Evolutionary conservation across 2,888 invertebrate genomes (phyloP).

Genomic region (Drepanosiphum platanoidis): DNA sequence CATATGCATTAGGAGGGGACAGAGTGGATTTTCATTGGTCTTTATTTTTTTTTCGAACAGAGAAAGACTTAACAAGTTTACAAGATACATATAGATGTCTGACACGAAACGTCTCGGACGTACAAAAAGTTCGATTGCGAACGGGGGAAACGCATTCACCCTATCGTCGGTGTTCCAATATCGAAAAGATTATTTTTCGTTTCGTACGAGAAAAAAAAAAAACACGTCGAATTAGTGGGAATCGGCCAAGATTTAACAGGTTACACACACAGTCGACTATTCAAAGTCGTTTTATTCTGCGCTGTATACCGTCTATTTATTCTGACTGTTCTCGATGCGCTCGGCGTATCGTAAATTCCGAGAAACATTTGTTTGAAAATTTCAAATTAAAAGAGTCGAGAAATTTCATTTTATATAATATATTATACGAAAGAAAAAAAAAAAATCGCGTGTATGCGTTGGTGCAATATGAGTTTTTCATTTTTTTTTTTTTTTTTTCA

Average conservation of each 20-base stretch:
- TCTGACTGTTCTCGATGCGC: neutral
- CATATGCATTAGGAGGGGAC: neutral
- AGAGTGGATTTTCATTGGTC: conserved; percentile 20
- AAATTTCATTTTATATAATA: no score
- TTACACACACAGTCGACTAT: neutral
- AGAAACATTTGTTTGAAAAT: no score
- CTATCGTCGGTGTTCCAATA: conserved; percentile 2
- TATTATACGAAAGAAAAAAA: no score
- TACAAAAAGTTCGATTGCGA: conserved; percentile 20
- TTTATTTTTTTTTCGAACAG: neutral
- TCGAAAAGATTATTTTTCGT: conserved; percentile 19
- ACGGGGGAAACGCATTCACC: neutral
- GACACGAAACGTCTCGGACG: conserved; percentile 13
- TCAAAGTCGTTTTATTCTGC: neutral
- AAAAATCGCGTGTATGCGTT: no score
- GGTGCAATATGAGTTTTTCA: no score
- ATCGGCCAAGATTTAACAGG: conserved; percentile 40
- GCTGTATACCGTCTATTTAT: neutral
- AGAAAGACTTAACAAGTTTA: neutral
- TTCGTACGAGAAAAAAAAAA: neutral
- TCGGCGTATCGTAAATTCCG: no score
- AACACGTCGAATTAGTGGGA: conserved; percentile 27
- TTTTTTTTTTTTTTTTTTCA: no score
- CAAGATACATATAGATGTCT: conserved; percentile 33
- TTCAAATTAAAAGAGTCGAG: no score